Conservation (phyloP, 2,888 invertebrate genomes). For the Parnassius mnemosyne region DNA sequence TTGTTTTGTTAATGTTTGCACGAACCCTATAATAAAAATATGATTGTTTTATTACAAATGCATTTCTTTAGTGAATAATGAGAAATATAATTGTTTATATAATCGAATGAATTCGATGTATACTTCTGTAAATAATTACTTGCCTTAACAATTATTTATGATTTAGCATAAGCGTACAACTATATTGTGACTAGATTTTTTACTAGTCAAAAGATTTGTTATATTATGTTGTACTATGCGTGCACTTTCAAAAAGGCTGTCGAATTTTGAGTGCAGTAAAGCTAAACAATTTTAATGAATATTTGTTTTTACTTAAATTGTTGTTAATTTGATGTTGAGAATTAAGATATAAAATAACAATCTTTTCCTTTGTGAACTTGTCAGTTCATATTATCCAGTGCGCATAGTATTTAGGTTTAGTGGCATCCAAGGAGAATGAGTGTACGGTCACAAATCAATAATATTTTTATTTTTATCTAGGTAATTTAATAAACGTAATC, state of each 20-base stretch:
- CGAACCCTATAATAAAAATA: conserved; percentile 40
- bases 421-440: conserved; percentile 10
- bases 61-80: conserved; percentile 62
- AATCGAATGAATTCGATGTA: conserved; percentile 50
- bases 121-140: conserved; percentile 72
- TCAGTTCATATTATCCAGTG: no score
- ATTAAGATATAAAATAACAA: no score
- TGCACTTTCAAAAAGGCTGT: no score
- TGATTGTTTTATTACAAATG: conserved; percentile 43
- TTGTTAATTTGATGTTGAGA: no score
- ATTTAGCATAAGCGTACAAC: conserved; percentile 59
- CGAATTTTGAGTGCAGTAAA: no score
- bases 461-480: conserved; percentile 4
- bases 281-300: no score
- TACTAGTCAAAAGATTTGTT: conserved; percentile 66
- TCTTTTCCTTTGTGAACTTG: no score
- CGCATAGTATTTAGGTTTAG: conserved; percentile 7
- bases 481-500: conserved; percentile 2
- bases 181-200: conserved; percentile 69
- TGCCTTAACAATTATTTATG: conserved; percentile 66
- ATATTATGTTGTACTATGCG: conserved; percentile 4
- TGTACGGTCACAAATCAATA: conserved; percentile 36
- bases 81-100: conserved; percentile 58
- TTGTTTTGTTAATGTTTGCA: conserved; percentile 68
- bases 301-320: no score